phyloP scores from a whole-genome alignment of 2,888 invertebrate genomes.

The Pristionchus japonicus region DNA sequence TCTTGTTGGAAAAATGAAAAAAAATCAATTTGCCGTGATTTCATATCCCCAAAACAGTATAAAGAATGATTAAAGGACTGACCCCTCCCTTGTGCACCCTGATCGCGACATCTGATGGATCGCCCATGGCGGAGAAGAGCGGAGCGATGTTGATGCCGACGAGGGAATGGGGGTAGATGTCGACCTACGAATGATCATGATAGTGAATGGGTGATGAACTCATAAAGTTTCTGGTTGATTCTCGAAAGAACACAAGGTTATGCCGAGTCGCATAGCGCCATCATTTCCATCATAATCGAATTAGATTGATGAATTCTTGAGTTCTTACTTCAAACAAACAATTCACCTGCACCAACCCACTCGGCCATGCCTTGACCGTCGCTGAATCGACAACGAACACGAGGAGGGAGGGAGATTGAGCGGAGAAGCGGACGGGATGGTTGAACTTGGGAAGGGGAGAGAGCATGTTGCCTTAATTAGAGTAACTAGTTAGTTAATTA shows the following conservation, averaged over 20 bases:
- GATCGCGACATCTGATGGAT: background rate
- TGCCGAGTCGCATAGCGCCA: no score
- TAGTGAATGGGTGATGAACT: no score
- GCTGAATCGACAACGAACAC: background rate
- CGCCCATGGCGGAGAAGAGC: background rate
- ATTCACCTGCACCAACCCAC: slow-evolving; percentile 25
- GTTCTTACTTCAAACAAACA: no score
- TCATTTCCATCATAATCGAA: no score
- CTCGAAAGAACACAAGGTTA: no score
- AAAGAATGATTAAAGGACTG: no score
- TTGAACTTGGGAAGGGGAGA: background rate
- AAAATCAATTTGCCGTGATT: no score
- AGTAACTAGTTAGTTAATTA: background rate
- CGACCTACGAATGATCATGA: no score
- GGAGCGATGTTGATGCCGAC: background rate
- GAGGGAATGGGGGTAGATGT: background rate
- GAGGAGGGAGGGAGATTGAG: background rate
- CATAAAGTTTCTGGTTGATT: no score
- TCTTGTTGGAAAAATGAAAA: no score
- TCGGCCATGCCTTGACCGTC: background rate
- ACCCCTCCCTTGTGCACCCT: background rate
- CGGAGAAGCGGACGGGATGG: background rate
- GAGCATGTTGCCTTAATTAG: background rate
- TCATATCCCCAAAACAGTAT: no score
- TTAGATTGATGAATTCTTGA: no score